Evolutionary conservation across 2,113 vertebrate genomes (phyloP), one percentile per base, ranked within the genome.

Genomic region (human (Homo sapiens)): DNA sequence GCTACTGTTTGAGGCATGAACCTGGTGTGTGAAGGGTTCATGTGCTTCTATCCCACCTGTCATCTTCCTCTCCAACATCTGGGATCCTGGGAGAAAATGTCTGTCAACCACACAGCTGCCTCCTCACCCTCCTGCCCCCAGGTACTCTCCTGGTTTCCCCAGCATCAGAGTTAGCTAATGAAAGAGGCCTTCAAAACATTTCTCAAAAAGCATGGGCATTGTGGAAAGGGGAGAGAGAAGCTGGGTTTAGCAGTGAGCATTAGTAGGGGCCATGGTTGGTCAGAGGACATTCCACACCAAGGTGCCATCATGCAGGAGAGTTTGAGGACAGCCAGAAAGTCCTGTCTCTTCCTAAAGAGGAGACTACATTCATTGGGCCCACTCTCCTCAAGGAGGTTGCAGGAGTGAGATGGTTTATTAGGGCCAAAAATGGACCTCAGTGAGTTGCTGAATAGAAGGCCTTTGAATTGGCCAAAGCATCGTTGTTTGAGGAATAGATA

Each of bases 201-300:
- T 20, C n/a, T 55, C 18, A 11, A n/a, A 79, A 76, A 25, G 55
- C 57, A 68, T 1, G 8, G 22, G 13, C 9, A 2, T 25, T 7
- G 20, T 16, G 27, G 40, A 10, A 55, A 45, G 9, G 22, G n/a
- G 70, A 27, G 66, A 48, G 25, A 14, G 38, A 22, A 52, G 85
- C 61, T 30, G 61, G 61, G 13, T 32, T 64, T 64, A 64, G 61
- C 64, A 1, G 5, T 4, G 75, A 45, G 30, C 30, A 68, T 22
- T 5, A 25, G 52, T 52, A 38, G 73, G n/a, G n/a, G 43, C 17
- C 38, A 4, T 1, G 1, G 78, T 3, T 7, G 40, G 18, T 5
- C 8, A 5, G 64, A 57, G 8, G 7, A 22, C 43, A 0, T 22
- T 35, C 27, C 20, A 20, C 0, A 0, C 18, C 13, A 50, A 40